These are phyloP conservation scores for Anthopleura xanthogrammica DNA, from an alignment of 92 coral and sea anemone species.

Conservation along the genomic window DNA sequence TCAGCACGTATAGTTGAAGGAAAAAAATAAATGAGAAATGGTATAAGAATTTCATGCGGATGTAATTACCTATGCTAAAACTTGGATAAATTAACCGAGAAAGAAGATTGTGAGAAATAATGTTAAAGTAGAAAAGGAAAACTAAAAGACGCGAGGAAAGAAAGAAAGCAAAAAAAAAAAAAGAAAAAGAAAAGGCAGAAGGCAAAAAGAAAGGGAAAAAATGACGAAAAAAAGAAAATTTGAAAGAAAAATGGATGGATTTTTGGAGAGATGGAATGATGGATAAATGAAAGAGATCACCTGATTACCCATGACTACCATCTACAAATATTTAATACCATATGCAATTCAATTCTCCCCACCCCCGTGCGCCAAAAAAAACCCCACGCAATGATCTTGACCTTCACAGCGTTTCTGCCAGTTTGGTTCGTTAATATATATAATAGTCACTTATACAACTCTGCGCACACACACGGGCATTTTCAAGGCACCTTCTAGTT, in stretches of 20 bases:
- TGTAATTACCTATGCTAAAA: too few relatives aligned
- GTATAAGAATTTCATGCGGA: too few relatives aligned
- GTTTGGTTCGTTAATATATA: not conserved
- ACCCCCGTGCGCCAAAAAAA: not conserved
- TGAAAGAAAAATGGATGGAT: not conserved
- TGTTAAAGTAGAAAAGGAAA: not conserved
- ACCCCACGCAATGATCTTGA: constrained; percentile 6
- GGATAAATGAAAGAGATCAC: not conserved
- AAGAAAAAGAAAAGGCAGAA: not conserved
- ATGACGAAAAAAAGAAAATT: not conserved
- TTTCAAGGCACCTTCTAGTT: not conserved
- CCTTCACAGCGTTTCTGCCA: not conserved
- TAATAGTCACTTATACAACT: not conserved
- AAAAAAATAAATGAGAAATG: too few relatives aligned
- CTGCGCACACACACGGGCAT: not conserved
- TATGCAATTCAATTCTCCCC: not conserved
- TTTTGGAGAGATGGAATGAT: not conserved
- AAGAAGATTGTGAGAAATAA: not conserved
- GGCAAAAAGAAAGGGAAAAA: not conserved
- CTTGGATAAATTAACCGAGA: too few relatives aligned
- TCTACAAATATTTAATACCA: not conserved
- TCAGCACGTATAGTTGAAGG: too few relatives aligned
- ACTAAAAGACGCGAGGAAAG: not conserved
- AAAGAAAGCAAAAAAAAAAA: not conserved
- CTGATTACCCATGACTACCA: not conserved